phyloP scores from a whole-genome alignment of 1,140 invertebrate genomes.

The Cotesia vestalis region DNA sequence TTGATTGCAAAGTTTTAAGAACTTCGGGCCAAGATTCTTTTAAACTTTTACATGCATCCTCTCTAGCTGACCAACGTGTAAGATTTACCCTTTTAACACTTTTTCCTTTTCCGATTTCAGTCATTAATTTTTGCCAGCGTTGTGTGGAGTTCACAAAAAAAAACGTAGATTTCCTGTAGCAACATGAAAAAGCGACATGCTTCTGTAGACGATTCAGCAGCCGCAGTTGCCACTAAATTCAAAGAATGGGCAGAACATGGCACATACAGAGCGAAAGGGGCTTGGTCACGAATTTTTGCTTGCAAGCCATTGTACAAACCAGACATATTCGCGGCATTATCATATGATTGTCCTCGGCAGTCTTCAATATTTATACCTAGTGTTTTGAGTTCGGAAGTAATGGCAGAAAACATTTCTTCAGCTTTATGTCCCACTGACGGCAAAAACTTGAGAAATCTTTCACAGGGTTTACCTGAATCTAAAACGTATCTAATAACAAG shows the following conservation, averaged over 20 bases:
- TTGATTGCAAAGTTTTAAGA: slow-evolving; percentile 41
- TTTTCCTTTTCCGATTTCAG: slow-evolving; percentile 38
- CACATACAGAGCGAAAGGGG: slow-evolving; percentile 21
- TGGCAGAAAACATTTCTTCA: slow-evolving; percentile 33
- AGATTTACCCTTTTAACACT: slow-evolving; percentile 43
- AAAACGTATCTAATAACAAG: slow-evolving; percentile 44
- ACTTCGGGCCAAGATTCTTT: slow-evolving; percentile 43
- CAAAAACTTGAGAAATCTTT: slow-evolving; percentile 44
- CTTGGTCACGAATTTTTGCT: slow-evolving; percentile 46
- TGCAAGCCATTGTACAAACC: slow-evolving; percentile 55
- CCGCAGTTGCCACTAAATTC: slow-evolving; percentile 25
- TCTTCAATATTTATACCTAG: slow-evolving; percentile 50
- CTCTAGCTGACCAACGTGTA: slow-evolving; percentile 45
- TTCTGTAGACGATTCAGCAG: slow-evolving; percentile 28
- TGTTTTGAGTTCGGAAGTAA: slow-evolving; percentile 34
- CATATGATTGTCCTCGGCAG: slow-evolving; percentile 54
- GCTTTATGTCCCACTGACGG: slow-evolving; percentile 42
- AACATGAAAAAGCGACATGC: slow-evolving; percentile 35
- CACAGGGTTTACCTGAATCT: slow-evolving; percentile 28
- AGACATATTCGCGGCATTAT: slow-evolving; percentile 58
- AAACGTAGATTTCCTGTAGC: slow-evolving; percentile 34
- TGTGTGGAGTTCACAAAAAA: slow-evolving; percentile 38
- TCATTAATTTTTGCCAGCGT: slow-evolving; percentile 42
- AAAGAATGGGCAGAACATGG: slow-evolving; percentile 36
- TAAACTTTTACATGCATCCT: slow-evolving; percentile 47